Conservation (phyloP, 2,888 invertebrate genomes). For the Aspidiotus destructor region DNA sequence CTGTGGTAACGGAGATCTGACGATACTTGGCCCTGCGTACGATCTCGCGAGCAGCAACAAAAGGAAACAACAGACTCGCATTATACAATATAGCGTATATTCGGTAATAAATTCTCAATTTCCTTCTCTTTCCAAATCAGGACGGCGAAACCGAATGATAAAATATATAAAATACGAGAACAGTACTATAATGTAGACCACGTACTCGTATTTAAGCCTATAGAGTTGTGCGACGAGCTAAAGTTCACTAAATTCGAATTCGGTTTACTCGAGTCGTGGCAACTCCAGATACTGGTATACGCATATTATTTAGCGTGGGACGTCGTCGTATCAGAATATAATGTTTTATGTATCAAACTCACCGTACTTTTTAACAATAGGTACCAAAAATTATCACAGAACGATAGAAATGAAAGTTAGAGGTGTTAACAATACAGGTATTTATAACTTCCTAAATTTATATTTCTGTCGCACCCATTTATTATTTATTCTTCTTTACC, state of each 20-base stretch:
- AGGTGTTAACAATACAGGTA: slow-evolving; percentile 33
- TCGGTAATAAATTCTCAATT: neutral
- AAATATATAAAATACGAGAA: neutral
- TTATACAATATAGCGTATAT: neutral
- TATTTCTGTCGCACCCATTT: slow-evolving; percentile 29
- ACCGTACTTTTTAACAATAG: slow-evolving; percentile 20
- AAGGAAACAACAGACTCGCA: neutral
- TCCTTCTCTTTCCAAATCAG: slow-evolving; percentile 4
- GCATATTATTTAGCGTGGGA: neutral
- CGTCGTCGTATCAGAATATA: slow-evolving; percentile 4
- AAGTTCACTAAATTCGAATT: neutral
- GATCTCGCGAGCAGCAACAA: neutral
- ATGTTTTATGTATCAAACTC: neutral
- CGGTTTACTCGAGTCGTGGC: neutral
- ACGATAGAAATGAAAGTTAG: slow-evolving; percentile 30
- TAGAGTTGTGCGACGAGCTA: no score
- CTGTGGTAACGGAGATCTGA: neutral
- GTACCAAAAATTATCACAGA: slow-evolving; percentile 32
- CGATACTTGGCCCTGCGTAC: neutral
- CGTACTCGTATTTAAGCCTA: no score
- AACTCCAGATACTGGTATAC: no score
- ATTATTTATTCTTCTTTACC: slow-evolving; percentile 23
- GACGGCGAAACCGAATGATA: slow-evolving; percentile 4
- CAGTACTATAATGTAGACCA: neutral
- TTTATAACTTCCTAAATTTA: slow-evolving; percentile 33